Conservation (phyloP, 2,113 vertebrate genomes). For the Rhombomys opimus region DNA sequence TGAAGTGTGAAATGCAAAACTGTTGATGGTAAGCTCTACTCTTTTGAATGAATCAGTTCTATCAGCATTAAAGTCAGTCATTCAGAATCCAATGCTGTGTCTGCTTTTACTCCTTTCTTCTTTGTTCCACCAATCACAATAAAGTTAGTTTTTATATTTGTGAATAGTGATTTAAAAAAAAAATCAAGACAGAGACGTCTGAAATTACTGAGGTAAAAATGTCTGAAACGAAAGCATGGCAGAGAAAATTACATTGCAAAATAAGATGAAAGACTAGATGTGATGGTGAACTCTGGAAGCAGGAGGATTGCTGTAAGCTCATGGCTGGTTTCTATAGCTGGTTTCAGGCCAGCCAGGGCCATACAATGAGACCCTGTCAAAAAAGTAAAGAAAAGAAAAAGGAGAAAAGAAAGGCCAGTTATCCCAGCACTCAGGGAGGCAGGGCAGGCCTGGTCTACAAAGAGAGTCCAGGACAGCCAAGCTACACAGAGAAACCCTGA, state of each 20-base stretch:
- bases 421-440: too few species aligned
- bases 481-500: too few species aligned
- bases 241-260: not conserved
- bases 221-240: not conserved
- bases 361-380: not conserved
- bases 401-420: not conserved
- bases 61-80: conserved; percentile 33
- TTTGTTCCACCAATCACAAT: not conserved
- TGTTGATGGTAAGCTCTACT: not conserved
- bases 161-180: not conserved
- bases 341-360: not conserved
- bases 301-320: not conserved
- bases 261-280: not conserved
- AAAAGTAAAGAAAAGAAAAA: not conserved
- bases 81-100: conserved; percentile 30
- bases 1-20: conserved; percentile 10
- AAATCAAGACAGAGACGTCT: not conserved
- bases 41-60: not conserved
- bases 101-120: not conserved
- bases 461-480: too few species aligned
- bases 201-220: not conserved
- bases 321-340: not conserved
- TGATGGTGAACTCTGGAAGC: not conserved
- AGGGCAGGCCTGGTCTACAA: too few species aligned
- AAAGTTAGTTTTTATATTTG: conserved; percentile 3